phyloP scores from a whole-genome alignment of 2,113 vertebrate species.

The Eclectus roratus region DNA sequence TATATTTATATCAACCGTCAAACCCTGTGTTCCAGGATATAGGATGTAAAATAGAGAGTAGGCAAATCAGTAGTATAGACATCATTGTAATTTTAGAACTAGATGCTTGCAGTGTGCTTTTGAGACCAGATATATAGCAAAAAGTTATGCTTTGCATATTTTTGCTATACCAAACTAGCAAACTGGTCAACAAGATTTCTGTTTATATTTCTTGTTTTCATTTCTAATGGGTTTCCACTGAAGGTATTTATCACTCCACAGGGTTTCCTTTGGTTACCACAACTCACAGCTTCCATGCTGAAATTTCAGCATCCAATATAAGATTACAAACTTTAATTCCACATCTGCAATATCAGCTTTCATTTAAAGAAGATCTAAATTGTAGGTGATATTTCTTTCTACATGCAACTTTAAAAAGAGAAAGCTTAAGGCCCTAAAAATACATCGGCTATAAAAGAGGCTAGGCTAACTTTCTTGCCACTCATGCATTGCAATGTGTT shows the following conservation, averaged over 20 bases:
- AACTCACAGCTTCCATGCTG: background rate
- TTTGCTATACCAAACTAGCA: background rate
- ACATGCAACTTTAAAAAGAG: background rate
- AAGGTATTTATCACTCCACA: background rate
- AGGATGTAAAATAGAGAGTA: background rate
- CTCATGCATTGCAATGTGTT: background rate
- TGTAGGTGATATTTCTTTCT: background rate
- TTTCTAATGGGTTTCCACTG: background rate
- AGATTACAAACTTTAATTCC: background rate
- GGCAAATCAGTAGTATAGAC: background rate
- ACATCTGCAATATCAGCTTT: background rate
- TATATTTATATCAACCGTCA: background rate
- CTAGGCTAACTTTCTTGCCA: background rate
- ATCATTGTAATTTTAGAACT: background rate
- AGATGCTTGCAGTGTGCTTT: background rate
- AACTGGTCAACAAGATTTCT: background rate
- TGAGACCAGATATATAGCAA: background rate
- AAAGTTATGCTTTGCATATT: background rate
- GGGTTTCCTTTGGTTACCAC: background rate
- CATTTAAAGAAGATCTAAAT: background rate
- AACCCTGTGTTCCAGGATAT: background rate
- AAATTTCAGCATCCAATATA: background rate
- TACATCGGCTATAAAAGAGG: background rate
- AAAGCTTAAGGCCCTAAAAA: background rate
- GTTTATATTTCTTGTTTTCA: background rate